Evolutionary conservation across 2,797 vertebrate genomes (phyloP), one percentile per base, ranked within the genome.

Genomic region (Oreortyx pictus): DNA sequence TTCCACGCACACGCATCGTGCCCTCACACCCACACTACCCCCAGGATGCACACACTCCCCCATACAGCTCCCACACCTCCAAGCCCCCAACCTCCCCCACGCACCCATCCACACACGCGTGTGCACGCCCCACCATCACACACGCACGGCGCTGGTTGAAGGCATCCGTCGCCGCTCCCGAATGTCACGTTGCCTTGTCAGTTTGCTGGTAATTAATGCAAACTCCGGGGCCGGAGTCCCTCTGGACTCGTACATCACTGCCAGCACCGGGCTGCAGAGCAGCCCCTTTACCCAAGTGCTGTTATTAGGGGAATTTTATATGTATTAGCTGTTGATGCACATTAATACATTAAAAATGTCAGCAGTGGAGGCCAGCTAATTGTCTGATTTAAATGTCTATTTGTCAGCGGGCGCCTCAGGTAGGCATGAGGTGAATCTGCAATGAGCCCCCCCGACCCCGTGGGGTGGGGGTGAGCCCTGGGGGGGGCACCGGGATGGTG

Each of bases 301-400:
- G 90, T 80, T 90, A 94, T 93, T 96, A 89, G 94, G 93, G 94
- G 96, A 93, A 92, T 95, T 96, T 95, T 90, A 80, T 92, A 92
- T 92, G 96, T 94, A 96, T 96, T 96, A 95, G 95, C 95, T 88
- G 95, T 71, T 93, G 97, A 94, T 95, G 96, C 96, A 95, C 97
- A 96, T 96, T 97, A 96, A 97, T 96, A 96, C 96, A 93, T 97
- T 97, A 96, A 93, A 96, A 96, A 97, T 97, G 97, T 97, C 97
- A 97, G 94, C 79, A 79, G 91, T 15, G 85, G 75, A 68, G 93
- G 89, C 91, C 91, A 71, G 92, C 96, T 98, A 98, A 98, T 98
- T 97, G 97, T 98, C 97, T 97, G 97, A 97, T 97, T 98, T 97
- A 97, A 97, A 97, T 97, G 97, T 97, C 97, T 98, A 97, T 97